A percentile compares a stretch with the other conserved stretches of the same genome.
Evolutionary conservation across 1,140 invertebrate species (phyloP).

Genomic region (Hyposmocoma kahamanoa): DNA sequence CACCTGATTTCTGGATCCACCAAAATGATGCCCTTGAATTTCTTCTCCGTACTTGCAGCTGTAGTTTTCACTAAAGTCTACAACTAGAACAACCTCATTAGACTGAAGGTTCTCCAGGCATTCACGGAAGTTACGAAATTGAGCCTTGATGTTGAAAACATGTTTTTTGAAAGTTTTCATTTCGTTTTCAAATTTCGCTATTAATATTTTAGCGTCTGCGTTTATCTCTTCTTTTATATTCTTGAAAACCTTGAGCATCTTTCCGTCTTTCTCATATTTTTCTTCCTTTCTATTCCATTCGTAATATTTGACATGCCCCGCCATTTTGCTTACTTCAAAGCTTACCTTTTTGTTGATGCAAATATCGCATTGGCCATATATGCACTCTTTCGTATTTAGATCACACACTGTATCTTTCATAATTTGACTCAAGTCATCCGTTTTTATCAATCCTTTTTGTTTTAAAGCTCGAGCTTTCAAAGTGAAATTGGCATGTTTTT

Average conservation of each 20-base stretch:
- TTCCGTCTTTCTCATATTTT: background rate
- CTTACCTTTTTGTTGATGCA: constrained; percentile 1
- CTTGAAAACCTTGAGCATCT: background rate
- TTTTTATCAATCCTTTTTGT: background rate
- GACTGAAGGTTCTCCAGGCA: background rate
- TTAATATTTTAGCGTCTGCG: background rate
- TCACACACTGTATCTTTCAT: constrained; percentile 2
- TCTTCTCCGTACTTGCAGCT: constrained; percentile 29
- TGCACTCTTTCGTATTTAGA: constrained; percentile 1
- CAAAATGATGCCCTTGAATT: constrained; percentile 32
- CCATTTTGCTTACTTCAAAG: background rate
- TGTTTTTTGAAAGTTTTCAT: constrained; percentile 8
- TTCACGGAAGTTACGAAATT: constrained; percentile 1
- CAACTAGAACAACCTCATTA: constrained; percentile 10
- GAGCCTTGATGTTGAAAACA: constrained; percentile 9
- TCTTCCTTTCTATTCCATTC: constrained; percentile 9
- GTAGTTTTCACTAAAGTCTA: constrained; percentile 31
- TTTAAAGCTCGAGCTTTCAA: constrained; percentile 4
- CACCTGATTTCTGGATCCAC: constrained; percentile 23
- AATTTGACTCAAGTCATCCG: background rate
- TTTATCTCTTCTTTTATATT: constrained; percentile 3
- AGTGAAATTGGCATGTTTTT: constrained; percentile 5
- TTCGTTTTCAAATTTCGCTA: constrained; percentile 1
- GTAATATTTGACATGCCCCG: background rate
- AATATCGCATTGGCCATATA: background rate